Evolutionary conservation across 2,797 vertebrate species (phyloP).

Genomic region (Gephyroberyx darwinii): DNA sequence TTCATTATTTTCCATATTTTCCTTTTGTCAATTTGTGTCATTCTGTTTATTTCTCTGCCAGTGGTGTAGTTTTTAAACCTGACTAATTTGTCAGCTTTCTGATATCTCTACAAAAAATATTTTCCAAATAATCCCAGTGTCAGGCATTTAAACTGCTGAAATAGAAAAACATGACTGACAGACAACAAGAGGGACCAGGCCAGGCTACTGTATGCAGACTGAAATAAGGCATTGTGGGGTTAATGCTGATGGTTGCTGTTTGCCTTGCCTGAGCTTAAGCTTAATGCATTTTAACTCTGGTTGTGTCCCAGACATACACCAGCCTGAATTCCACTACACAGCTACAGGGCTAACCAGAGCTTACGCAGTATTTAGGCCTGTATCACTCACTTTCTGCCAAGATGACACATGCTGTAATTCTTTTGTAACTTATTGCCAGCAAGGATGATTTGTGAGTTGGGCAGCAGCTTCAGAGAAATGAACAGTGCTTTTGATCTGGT

Average conservation of each 20-base stretch:
- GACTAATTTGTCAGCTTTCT: constrained; percentile 46
- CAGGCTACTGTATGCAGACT: not conserved
- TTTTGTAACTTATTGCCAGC: constrained; percentile 52
- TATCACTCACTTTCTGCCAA: constrained; percentile 19
- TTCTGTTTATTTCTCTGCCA: constrained; percentile 26
- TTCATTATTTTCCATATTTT: constrained; percentile 52
- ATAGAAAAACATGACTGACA: constrained; percentile 21
- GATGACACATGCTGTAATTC: constrained; percentile 50
- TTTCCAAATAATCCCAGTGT: constrained; percentile 6
- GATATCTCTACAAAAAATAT: constrained; percentile 30
- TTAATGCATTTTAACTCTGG: constrained; percentile 60
- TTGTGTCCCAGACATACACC: constrained; percentile 46
- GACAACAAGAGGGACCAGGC: constrained; percentile 7
- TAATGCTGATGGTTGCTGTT: constrained; percentile 69
- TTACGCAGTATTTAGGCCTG: constrained; percentile 46
- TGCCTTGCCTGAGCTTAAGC: constrained; percentile 56
- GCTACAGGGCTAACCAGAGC: constrained; percentile 30
- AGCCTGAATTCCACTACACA: constrained; percentile 53
- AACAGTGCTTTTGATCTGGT: constrained; percentile 51
- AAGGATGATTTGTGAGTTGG: constrained; percentile 66
- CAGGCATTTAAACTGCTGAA: constrained; percentile 14
- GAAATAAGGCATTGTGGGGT: constrained; percentile 32
- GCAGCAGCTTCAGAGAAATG: constrained; percentile 45
- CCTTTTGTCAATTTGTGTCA: constrained; percentile 49
- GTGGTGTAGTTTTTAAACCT: constrained; percentile 34